These are phyloP conservation scores for Delichon dasypus DNA, from an alignment of 2,797 vertebrate genomes.

Conservation along the genomic window DNA sequence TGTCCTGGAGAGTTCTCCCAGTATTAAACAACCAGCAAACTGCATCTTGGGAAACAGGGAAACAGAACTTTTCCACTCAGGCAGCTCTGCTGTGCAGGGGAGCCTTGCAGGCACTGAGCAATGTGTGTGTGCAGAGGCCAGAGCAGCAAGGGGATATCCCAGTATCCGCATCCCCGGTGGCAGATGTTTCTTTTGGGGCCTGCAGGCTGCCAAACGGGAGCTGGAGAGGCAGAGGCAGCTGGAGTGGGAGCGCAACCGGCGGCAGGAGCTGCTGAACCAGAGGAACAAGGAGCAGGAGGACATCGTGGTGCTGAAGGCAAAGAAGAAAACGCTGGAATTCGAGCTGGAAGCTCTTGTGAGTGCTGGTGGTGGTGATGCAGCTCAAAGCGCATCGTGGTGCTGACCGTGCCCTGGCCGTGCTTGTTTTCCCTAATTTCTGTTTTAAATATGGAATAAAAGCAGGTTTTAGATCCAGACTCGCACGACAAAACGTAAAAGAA, in stretches of 20 bases:
- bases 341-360: constrained; percentile 94
- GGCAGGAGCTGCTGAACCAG: constrained; percentile 94
- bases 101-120: not conserved
- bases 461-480: not conserved
- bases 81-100: not conserved
- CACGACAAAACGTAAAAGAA: not conserved
- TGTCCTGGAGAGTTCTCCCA: not conserved
- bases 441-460: not conserved
- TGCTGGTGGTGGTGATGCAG: not conserved
- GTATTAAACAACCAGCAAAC: not conserved
- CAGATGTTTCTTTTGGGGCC: accelerated
- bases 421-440: not conserved
- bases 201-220: constrained; percentile 92
- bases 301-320: constrained; percentile 92
- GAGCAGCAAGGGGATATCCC: not conserved
- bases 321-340: constrained; percentile 97
- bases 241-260: constrained; percentile 88
- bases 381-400: not conserved
- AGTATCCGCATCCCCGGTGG: too few relatives aligned
- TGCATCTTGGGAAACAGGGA: not conserved
- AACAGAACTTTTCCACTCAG: not conserved
- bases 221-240: constrained; percentile 90
- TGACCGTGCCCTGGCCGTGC: not conserved
- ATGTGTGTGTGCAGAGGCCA: not conserved
- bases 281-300: constrained; percentile 96